These are phyloP conservation scores for Casuarius casuarius DNA, from an alignment of 2,113 vertebrate genomes.

Conservation along the genomic window DNA sequence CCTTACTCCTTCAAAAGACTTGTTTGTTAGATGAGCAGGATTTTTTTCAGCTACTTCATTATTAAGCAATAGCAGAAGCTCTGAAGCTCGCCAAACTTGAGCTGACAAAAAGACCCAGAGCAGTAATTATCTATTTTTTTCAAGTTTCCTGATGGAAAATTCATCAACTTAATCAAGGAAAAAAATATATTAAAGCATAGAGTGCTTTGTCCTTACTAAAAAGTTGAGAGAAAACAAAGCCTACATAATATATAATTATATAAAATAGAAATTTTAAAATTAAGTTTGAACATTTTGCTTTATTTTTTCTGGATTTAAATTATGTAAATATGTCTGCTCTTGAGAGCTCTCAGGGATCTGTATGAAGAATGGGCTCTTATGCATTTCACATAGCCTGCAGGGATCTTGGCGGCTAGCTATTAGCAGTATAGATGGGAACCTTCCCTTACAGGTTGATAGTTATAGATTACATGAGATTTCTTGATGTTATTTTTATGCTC, in stretches of 20 bases:
- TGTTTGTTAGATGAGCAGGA: constrained; percentile 52
- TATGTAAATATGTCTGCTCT: neutral
- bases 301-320: constrained; percentile 45
- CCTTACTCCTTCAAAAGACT: constrained; percentile 21
- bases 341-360: neutral
- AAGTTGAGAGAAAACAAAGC: constrained; percentile 1
- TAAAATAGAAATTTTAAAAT: neutral
- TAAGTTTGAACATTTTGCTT: constrained; percentile 11
- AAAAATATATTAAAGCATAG: constrained; percentile 40
- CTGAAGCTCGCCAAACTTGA: constrained; percentile 41
- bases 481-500: constrained; percentile 62
- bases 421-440: constrained; percentile 20
- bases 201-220: constrained; percentile 40
- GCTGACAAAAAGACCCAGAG: constrained; percentile 44
- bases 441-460: constrained; percentile 14
- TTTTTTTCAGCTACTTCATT: constrained; percentile 62
- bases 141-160: constrained; percentile 45
- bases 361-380: constrained; percentile 10
- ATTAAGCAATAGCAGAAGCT: constrained; percentile 60
- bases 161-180: constrained; percentile 42
- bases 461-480: constrained; percentile 46
- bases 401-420: constrained; percentile 25
- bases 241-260: constrained; percentile 7
- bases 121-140: constrained; percentile 56
- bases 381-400: neutral